Evolutionary conservation across 2,113 vertebrate genomes (phyloP).

Genomic region (Oreochromis niloticus): DNA sequence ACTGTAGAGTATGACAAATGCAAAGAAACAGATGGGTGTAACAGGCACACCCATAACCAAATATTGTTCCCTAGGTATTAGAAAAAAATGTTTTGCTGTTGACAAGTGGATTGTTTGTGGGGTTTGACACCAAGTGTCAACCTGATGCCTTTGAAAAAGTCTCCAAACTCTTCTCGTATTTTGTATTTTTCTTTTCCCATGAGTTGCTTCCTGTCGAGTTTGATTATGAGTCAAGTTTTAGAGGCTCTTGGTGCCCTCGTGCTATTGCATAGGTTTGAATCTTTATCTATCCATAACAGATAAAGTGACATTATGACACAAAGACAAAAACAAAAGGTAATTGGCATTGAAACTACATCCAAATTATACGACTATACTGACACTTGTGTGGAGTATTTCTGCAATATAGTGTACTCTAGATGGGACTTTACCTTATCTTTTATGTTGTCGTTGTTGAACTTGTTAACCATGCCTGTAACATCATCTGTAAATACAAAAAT

Average conservation of each 20-base stretch:
- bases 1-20: not conserved
- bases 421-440: constrained; percentile 61
- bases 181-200: not conserved
- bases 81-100: constrained; percentile 30
- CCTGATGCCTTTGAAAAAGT: not conserved
- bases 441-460: constrained; percentile 73
- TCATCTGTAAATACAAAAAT: constrained; percentile 52
- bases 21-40: not conserved
- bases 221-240: not conserved
- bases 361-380: not conserved
- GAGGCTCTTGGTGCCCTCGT: not conserved
- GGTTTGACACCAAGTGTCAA: constrained; percentile 19
- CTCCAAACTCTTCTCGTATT: not conserved
- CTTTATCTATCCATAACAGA: not conserved
- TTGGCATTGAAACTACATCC: not conserved
- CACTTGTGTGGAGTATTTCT: not conserved
- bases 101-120: constrained; percentile 33
- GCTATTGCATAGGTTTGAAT: not conserved
- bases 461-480: constrained; percentile 57
- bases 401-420: not conserved
- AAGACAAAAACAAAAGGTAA: not conserved
- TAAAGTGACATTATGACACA: not conserved
- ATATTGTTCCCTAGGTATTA: constrained; percentile 12
- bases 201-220: not conserved
- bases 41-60: not conserved